These are phyloP conservation scores for Vultur gryphus DNA, from an alignment of 2,797 vertebrate genomes.

Conservation along the genomic window DNA sequence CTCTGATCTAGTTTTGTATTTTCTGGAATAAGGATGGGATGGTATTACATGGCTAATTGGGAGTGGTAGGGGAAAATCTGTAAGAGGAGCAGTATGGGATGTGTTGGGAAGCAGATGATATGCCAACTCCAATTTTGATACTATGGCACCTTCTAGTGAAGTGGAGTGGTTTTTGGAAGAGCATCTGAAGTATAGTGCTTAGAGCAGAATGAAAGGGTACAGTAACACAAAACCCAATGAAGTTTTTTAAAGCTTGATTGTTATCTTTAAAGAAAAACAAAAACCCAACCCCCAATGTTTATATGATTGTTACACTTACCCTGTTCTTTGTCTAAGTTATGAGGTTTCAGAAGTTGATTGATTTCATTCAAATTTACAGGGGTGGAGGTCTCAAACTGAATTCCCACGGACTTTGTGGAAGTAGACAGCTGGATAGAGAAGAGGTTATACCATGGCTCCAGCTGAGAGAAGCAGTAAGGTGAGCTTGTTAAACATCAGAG, in stretches of 20 bases:
- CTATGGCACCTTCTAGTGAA: background rate
- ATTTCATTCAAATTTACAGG: slow-evolving; percentile 39
- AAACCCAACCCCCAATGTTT: background rate
- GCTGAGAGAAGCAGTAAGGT: slow-evolving; percentile 41
- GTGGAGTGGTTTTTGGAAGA: background rate
- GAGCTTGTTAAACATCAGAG: slow-evolving; percentile 39
- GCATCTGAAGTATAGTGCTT: background rate
- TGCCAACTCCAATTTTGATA: background rate
- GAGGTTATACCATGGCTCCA: slow-evolving; percentile 44
- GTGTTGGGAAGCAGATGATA: background rate
- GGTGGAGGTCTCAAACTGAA: slow-evolving; percentile 25
- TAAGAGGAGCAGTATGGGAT: background rate
- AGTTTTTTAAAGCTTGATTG: background rate
- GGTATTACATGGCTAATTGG: background rate
- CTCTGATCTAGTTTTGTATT: background rate
- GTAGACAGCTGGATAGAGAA: background rate
- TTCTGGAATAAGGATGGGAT: background rate
- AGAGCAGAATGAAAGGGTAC: background rate
- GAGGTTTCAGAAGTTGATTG: background rate
- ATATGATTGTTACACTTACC: background rate
- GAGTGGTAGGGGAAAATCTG: background rate
- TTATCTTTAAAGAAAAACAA: background rate
- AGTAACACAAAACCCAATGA: background rate
- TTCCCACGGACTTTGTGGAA: background rate
- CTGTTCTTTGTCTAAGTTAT: background rate